phyloP scores from a whole-genome alignment of 92 coral and sea anemone species.

The Pocillopora meandrina region DNA sequence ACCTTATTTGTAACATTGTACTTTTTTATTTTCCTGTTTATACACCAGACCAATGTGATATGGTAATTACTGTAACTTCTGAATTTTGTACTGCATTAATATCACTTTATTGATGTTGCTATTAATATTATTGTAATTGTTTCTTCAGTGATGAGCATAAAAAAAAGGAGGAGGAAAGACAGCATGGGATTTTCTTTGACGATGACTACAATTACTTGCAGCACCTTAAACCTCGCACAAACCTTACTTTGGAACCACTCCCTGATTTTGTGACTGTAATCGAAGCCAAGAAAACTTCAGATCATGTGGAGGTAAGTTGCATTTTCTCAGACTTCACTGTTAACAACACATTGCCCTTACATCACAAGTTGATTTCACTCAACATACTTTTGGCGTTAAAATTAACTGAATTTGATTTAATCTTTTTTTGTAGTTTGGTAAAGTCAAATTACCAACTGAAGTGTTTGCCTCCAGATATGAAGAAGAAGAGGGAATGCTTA shows the following conservation, averaged over 20 bases:
- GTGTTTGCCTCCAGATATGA: slow-evolving; percentile 88
- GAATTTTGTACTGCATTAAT: too few species aligned
- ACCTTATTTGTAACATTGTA: too few species aligned
- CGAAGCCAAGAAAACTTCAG: slow-evolving; percentile 54
- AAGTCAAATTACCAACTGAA: slow-evolving; percentile 77
- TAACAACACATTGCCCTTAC: too few species aligned
- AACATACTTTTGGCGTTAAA: too few species aligned
- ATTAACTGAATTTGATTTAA: too few species aligned
- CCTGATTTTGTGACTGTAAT: slow-evolving; percentile 83
- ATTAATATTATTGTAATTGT: neutral
- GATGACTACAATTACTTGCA: slow-evolving; percentile 94
- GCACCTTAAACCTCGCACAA: slow-evolving; percentile 94
- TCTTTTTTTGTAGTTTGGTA: slow-evolving; percentile 69
- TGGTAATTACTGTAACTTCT: too few species aligned
- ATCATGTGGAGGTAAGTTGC: slow-evolving; percentile 21
- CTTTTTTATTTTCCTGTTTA: too few species aligned
- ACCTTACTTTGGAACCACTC: slow-evolving; percentile 81
- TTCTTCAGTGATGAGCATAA: neutral
- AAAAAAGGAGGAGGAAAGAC: slow-evolving; percentile 46
- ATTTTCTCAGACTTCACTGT: too few species aligned
- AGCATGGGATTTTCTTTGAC: slow-evolving; percentile 84
- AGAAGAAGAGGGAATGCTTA: slow-evolving; percentile 84
- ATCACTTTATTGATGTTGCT: too few species aligned
- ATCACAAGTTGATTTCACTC: too few species aligned
- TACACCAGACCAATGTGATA: too few species aligned